Percentiles rank a stretch among this genome's conserved stretches.
Evolutionary conservation across 2,888 invertebrate genomes (phyloP).

Genomic region (Vanessa cardui): DNA sequence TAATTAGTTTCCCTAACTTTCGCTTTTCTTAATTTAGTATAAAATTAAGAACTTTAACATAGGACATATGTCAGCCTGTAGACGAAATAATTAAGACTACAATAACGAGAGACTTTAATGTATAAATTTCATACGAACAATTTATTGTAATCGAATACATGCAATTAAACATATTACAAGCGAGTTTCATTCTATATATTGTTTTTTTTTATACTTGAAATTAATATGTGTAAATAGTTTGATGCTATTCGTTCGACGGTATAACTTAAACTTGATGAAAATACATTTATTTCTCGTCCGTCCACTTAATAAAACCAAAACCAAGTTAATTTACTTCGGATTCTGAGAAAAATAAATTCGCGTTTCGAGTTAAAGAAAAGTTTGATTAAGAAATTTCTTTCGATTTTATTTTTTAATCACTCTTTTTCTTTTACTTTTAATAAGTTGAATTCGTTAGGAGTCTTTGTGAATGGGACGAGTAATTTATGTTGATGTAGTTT

Average conservation of each 20-base stretch:
- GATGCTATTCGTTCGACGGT: not conserved
- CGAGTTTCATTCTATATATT: too few relatives aligned
- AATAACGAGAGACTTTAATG: too few relatives aligned
- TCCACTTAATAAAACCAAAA: conserved; percentile 10
- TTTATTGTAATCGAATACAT: too few relatives aligned
- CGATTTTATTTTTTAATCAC: conserved; percentile 39
- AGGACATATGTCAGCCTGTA: too few relatives aligned
- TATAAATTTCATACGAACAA: too few relatives aligned
- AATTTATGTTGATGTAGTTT: conserved; percentile 1
- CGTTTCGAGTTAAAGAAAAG: conserved; percentile 39
- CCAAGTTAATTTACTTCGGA: conserved; percentile 27
- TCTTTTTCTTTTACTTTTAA: conserved; percentile 28
- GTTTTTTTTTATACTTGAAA: too few relatives aligned
- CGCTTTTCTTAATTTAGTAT: too few relatives aligned
- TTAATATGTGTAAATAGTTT: not conserved
- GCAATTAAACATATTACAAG: too few relatives aligned
- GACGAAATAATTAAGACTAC: too few relatives aligned
- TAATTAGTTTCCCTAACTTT: too few relatives aligned
- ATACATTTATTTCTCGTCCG: not conserved
- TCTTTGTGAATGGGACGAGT: conserved; percentile 10
- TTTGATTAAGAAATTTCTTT: conserved; percentile 41
- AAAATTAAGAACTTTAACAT: too few relatives aligned
- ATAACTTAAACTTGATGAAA: not conserved
- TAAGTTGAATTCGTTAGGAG: conserved; percentile 19
- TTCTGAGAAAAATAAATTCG: conserved; percentile 33